These are phyloP conservation scores for Philopotamus ludificatus DNA, from an alignment of 1,140 invertebrate genomes.

Conservation along the genomic window DNA sequence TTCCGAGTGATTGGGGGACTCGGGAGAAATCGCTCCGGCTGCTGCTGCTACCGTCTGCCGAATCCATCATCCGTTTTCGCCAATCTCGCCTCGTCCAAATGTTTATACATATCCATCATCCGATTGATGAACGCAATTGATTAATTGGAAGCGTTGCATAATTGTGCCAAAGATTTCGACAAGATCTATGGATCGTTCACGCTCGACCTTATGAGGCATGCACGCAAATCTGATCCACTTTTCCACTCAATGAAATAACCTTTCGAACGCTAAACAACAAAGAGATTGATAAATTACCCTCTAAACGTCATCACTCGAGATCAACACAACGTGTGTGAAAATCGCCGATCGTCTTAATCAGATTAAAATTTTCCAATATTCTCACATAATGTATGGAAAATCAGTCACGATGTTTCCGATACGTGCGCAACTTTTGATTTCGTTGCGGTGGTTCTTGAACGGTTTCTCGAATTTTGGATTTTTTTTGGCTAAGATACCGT, in stretches of 20 bases:
- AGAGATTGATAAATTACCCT: background rate
- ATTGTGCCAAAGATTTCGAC: background rate
- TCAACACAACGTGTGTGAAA: background rate
- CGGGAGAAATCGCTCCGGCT: no score
- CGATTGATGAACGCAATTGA: no score
- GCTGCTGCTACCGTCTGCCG: no score
- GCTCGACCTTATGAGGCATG: background rate
- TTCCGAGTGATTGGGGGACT: conserved; percentile 13
- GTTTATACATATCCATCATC: no score
- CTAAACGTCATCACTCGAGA: background rate
- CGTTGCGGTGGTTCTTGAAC: background rate
- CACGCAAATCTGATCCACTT: background rate
- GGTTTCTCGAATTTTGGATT: background rate
- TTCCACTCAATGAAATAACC: background rate
- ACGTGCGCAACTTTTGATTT: no score
- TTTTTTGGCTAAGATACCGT: background rate
- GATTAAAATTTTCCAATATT: no score
- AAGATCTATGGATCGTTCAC: background rate
- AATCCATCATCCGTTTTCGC: no score
- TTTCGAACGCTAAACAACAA: background rate
- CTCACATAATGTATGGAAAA: no score
- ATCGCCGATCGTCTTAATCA: background rate
- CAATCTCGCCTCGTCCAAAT: no score
- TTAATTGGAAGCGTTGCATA: background rate
- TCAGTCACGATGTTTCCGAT: no score